Evolutionary conservation across 2,797 vertebrate genomes (phyloP).

Genomic region (Alauda arvensis): DNA sequence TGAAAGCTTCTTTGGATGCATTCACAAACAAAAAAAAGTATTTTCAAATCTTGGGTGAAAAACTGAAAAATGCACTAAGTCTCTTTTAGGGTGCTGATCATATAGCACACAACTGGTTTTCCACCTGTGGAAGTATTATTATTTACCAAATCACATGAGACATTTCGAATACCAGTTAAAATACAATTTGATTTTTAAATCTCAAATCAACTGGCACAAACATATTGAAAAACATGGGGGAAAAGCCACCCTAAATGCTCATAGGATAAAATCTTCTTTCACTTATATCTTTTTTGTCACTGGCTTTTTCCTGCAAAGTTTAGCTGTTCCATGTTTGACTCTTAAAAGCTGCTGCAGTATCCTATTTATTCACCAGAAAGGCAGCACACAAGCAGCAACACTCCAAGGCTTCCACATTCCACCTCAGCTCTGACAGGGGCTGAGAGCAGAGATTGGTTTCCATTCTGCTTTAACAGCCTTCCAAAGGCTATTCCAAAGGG

Average conservation of each 20-base stretch:
- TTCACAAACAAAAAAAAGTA: not conserved
- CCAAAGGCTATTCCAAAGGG: not conserved
- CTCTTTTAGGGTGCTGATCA: not conserved
- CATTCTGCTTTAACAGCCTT: not conserved
- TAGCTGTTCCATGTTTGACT: not conserved
- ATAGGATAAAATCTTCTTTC: not conserved
- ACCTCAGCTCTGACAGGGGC: not conserved
- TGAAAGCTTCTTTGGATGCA: not conserved
- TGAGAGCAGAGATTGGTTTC: not conserved
- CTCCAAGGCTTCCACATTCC: not conserved
- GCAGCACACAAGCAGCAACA: not conserved
- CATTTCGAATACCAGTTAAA: not conserved
- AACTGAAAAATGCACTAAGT: not conserved
- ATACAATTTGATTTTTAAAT: not conserved
- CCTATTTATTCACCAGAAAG: not conserved
- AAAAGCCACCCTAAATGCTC: not conserved
- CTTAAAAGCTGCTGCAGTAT: not conserved
- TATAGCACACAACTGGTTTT: not conserved
- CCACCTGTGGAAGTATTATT: not conserved
- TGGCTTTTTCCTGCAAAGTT: not conserved
- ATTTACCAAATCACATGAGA: not conserved
- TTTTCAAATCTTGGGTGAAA: not conserved
- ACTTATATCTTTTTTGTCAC: not conserved
- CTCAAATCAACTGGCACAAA: not conserved
- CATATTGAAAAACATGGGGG: not conserved